Percentiles rank a stretch among this genome's conserved stretches.
phyloP scores from a whole-genome alignment of 2,113 vertebrate species.

The Ramphastos sulfuratus region DNA sequence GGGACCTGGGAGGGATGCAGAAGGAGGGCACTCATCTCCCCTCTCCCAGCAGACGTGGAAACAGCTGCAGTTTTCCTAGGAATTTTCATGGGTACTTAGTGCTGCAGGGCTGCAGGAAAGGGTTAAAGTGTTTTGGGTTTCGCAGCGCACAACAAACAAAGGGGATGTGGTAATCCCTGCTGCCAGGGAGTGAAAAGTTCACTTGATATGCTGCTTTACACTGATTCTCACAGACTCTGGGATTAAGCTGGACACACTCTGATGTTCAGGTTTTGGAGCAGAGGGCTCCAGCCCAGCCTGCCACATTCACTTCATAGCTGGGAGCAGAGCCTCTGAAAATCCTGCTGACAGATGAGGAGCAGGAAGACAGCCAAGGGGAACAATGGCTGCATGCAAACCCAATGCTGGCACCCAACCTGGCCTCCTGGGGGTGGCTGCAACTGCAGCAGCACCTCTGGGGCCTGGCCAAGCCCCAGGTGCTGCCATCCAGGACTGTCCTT shows the following conservation, averaged over 20 bases:
- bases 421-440: background rate
- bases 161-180: constrained; percentile 64
- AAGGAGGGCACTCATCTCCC: background rate
- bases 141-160: constrained; percentile 52
- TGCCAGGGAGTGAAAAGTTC: constrained; percentile 70
- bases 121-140: constrained; percentile 63
- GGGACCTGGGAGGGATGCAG: background rate
- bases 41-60: background rate
- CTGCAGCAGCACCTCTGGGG: constrained; percentile 5
- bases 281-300: constrained; percentile 58
- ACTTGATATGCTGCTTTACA: constrained; percentile 62
- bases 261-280: constrained; percentile 62
- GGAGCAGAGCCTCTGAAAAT: constrained; percentile 72
- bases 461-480: background rate
- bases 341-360: constrained; percentile 79
- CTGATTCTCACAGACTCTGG: constrained; percentile 61
- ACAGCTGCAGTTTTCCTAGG: constrained; percentile 66
- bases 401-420: constrained; percentile 26
- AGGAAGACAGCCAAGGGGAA: constrained; percentile 75
- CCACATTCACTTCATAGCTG: constrained; percentile 76
- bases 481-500: background rate
- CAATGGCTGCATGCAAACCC: constrained; percentile 68
- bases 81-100: constrained; percentile 63
- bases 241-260: constrained; percentile 66
- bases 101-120: constrained; percentile 35